Conservation (phyloP, 2,888 invertebrate genomes). For the Diogma glabrata region DNA sequence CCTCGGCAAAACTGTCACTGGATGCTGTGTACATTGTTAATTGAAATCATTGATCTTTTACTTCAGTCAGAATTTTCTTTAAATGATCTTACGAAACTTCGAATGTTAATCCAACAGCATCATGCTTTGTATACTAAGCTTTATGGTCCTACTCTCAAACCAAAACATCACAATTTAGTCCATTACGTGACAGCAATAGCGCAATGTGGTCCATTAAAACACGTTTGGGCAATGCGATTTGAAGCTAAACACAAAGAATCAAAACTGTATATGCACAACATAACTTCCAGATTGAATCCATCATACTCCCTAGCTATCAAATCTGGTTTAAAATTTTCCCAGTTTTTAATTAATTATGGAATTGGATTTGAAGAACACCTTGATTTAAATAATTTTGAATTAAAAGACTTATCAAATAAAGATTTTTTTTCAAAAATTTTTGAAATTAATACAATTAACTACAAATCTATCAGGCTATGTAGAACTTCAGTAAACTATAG, state of each 20-base stretch:
- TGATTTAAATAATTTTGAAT: neutral
- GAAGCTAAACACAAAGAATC: neutral
- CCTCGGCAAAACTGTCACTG: too few species aligned
- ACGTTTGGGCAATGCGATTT: neutral
- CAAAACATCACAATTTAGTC: too few species aligned
- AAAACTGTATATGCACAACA: neutral
- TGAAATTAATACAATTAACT: neutral
- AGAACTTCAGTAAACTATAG: slow-evolving; percentile 11
- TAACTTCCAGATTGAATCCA: slow-evolving; percentile 11
- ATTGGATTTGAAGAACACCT: slow-evolving; percentile 8
- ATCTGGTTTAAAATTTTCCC: slow-evolving; percentile 14
- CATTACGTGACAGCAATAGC: neutral
- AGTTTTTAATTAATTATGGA: too few species aligned
- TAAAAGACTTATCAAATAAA: neutral
- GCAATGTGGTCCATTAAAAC: neutral
- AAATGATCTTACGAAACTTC: too few species aligned
- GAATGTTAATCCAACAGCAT: too few species aligned
- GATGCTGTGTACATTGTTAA: neutral
- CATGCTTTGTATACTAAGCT: too few species aligned
- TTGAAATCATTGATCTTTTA: neutral
- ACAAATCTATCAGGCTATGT: slow-evolving; percentile 1
- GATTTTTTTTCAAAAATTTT: slow-evolving; percentile 9
- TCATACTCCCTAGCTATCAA: slow-evolving; percentile 14
- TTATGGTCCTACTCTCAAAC: too few species aligned
- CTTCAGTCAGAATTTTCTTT: too few species aligned